Evolutionary conservation across 2,888 invertebrate species (phyloP), one percentile per base, ranked within the genome.

Genomic region (Harpagoxenus sublaevis): DNA sequence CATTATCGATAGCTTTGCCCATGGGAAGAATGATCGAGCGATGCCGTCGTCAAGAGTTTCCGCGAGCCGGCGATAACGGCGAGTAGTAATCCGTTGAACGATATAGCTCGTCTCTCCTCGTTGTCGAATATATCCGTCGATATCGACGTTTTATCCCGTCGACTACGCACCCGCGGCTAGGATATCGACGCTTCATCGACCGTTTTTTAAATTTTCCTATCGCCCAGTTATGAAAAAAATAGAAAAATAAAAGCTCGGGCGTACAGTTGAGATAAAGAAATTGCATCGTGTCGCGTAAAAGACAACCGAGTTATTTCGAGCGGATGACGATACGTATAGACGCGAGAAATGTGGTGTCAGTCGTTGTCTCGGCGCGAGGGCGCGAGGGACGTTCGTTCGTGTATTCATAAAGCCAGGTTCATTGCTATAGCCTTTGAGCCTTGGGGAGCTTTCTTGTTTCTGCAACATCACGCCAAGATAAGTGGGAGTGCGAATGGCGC

Each of bases 361-460:
- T 85, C 66, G 89, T 55, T 57, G 66, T 62, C 55, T 35, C 53
- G 57, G 15, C 42, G 79, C 39, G n/a, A 57, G n/a, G 57, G 15
- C 42, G 79, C 39, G n/a, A 57, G n/a, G 83, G 73, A 86, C 87
- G 83, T 87, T 84, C 84, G 83, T 85, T 87, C 86, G 83, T 86
- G 86, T 87, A 88, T 91, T 91, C 90, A 91, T 91, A 90, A 90
- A 89, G 87, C 87, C 42, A 86, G 88, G 90, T 88, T 89, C 90
- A 91, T 89, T 89, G 88, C 88, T 87, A 89, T 10, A 91, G 90
- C 86, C 85, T 91, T 89, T 86, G 87, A 91, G 85, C 86, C 86
- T 55, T 57, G 66, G 78, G 51, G 57, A n/a, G 70, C 90, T 90
- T 88, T 87, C 87, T 90, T 86, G 84, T 90, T 88, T 90, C 87